Evolutionary conservation across 2,888 invertebrate genomes (phyloP), one percentile per base, ranked within the genome.

Genomic region (Bruchidius siliquastri): DNA sequence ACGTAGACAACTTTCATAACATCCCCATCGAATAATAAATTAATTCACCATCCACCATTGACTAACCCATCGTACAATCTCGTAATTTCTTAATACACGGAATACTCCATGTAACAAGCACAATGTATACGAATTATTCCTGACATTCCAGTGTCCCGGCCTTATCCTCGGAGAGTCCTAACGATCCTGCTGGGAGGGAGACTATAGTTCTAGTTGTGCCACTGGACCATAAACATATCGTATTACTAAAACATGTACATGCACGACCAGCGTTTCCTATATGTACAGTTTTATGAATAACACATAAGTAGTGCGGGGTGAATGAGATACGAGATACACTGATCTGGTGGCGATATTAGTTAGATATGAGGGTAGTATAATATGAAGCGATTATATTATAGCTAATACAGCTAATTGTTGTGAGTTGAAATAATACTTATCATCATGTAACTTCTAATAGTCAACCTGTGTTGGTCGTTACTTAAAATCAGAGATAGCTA

Each of bases 251-350:
- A 49, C 49, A 49, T 49, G 49, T 13, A 8, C 49, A 3, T 8
- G 49, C 49, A 49, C 18, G 18, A 13, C 1, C 18, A 13, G 68
- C 8, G 18, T n/a, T 68, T 68, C 68, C 68, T 72, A 74, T 75
- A n/a, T n/a, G n/a, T n/a, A 74, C 74, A 76, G 78, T 79, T 80
- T 81, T 80, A 81, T 81, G 80, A 82, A 81, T 81, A 81, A 81
- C 79, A 81, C 79, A 80, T 18, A 8, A 49, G 49, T 18, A 6
- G 30, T 49, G 49, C 49, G 49, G 49, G 49, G 18, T 4, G 18
- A 13, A 49, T 49, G 49, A 49, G 18, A 49, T 49, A 49, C 49
- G 49, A 13, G 8, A 26, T 26, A 26, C 26, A 26, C 26, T n/a
- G n/a, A 26, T 26, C 2, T 26, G 26, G 26, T 26, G 26, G 26